Conservation (phyloP, 2,888 invertebrate genomes). For the Lasioglossum figueresi region DNA sequence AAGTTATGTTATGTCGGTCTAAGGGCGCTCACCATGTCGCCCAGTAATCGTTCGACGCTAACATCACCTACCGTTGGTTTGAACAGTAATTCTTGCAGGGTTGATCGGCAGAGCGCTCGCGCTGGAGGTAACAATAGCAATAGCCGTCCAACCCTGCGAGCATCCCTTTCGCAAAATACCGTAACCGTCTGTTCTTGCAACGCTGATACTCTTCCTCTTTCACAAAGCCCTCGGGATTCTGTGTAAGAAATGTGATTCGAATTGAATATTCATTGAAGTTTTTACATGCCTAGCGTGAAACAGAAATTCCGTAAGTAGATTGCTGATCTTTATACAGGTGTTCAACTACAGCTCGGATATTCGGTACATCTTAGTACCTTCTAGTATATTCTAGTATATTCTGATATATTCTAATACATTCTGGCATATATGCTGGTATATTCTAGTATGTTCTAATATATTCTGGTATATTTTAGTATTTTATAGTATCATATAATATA, state of each 20-base stretch:
- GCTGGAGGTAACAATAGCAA: conserved; percentile 90
- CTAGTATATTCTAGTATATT: no score
- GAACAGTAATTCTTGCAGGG: conserved; percentile 90
- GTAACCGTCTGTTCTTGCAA: conserved; percentile 93
- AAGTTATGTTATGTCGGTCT: conserved; percentile 71
- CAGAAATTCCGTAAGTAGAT: no score
- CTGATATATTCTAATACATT: no score
- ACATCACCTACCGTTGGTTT: conserved; percentile 91
- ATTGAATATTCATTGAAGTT: neutral
- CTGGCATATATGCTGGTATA: conserved; percentile 84
- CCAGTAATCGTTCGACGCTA: conserved; percentile 89
- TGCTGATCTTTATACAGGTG: no score
- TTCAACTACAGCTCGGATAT: no score
- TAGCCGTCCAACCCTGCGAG: conserved; percentile 89
- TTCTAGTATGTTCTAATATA: no score
- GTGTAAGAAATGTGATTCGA: conserved; percentile 18
- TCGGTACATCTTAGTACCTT: no score
- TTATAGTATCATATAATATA: no score
- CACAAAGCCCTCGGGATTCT: conserved; percentile 88
- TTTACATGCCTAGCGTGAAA: no score
- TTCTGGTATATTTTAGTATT: no score
- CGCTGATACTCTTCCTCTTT: conserved; percentile 87
- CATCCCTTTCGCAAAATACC: conserved; percentile 90
- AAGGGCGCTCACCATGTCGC: conserved; percentile 86
- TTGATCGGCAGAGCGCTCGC: conserved; percentile 85